Conservation (phyloP, 2,888 invertebrate genomes). For the Drosophila recens region DNA sequence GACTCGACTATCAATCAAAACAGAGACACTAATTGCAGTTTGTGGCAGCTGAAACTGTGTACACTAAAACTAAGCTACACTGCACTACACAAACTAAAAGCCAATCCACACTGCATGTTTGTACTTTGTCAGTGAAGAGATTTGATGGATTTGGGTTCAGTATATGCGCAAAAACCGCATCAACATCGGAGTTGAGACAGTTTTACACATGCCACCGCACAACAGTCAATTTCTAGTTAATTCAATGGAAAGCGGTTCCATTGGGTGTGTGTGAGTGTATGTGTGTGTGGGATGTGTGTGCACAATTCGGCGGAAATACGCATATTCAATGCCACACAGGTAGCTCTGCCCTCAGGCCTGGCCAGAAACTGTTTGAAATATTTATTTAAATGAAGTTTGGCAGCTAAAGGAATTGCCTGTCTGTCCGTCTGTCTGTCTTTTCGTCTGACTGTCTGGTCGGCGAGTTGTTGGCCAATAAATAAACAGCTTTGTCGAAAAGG, state of each 20-base stretch:
- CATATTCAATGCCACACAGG: conserved; percentile 60
- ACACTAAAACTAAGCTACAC: conserved; percentile 22
- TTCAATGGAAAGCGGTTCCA: conserved; percentile 33
- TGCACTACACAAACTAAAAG: neutral
- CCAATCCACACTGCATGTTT: neutral
- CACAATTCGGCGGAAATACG: conserved; percentile 41
- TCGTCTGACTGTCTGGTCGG: neutral
- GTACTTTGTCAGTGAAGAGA: neutral
- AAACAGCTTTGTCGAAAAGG: conserved; percentile 40
- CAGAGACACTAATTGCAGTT: conserved; percentile 59
- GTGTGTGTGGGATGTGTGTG: conserved; percentile 10
- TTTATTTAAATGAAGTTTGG: conserved; percentile 55
- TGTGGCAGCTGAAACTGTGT: conserved; percentile 37
- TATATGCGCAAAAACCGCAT: conserved; percentile 33
- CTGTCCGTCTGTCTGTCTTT: neutral
- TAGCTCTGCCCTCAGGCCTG: conserved; percentile 30
- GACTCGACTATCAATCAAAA: conserved; percentile 52
- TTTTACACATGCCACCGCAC: conserved; percentile 28
- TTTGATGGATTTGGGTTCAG: conserved; percentile 15
- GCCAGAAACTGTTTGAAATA: conserved; percentile 43
- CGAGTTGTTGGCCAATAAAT: conserved; percentile 23
- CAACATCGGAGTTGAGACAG: conserved; percentile 27
- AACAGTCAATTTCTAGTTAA: conserved; percentile 47
- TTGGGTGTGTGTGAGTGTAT: neutral
- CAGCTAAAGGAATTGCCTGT: conserved; percentile 26